These are phyloP conservation scores for Glaucomys volans DNA, from an alignment of 2,113 vertebrate species.

Conservation along the genomic window DNA sequence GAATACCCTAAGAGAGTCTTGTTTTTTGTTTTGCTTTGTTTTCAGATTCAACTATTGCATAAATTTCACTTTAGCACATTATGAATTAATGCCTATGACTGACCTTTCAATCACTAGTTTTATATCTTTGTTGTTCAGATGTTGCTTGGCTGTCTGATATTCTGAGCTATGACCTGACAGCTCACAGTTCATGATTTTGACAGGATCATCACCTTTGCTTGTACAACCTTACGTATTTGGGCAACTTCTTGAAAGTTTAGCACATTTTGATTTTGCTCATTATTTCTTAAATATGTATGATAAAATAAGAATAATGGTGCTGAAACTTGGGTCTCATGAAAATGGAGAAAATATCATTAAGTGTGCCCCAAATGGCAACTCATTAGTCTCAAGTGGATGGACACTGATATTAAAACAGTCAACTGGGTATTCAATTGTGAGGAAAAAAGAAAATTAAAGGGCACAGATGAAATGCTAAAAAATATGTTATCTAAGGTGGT, in stretches of 20 bases:
- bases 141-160: neutral
- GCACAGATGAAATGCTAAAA: neutral
- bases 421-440: slow-evolving; percentile 35
- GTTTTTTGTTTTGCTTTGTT: neutral
- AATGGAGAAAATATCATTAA: neutral
- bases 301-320: neutral
- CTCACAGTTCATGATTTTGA: neutral
- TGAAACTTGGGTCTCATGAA: neutral
- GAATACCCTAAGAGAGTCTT: neutral
- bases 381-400: neutral
- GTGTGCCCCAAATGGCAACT: neutral
- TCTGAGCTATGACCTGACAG: neutral
- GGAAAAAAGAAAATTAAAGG: slow-evolving; percentile 29
- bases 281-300: slow-evolving; percentile 9
- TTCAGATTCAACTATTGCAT: neutral
- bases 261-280: neutral
- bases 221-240: neutral
- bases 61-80: neutral
- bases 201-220: neutral
- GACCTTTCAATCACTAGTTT: neutral
- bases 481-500: neutral
- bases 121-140: neutral
- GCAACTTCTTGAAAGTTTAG: neutral
- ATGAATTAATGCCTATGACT: neutral
- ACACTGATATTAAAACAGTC: slow-evolving; percentile 19